A percentile compares a stretch with the other conserved stretches of the same genome.
phyloP scores from a whole-genome alignment of 2,797 vertebrate species.

The Capromys pilorides region DNA sequence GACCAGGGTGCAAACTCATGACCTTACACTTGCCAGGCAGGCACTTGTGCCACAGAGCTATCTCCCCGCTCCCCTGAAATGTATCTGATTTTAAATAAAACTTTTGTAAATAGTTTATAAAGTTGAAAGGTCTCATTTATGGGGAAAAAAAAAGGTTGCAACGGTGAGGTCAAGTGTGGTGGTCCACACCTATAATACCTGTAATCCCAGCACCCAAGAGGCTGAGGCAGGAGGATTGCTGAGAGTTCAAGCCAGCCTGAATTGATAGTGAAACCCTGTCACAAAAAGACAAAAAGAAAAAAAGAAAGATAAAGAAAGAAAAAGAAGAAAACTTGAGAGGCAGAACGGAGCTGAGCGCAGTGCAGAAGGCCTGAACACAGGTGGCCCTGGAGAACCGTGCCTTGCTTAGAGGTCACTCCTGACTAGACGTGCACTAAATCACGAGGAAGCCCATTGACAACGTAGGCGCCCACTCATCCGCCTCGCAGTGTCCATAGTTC shows the following conservation, averaged over 20 bases:
- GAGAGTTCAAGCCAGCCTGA: too few relatives aligned
- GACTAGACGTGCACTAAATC: background rate
- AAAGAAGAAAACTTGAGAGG: too few relatives aligned
- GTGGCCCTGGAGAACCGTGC: background rate
- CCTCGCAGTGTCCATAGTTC: slow-evolving; percentile 6
- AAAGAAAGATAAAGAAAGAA: too few relatives aligned
- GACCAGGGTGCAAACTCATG: too few relatives aligned
- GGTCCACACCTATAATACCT: background rate
- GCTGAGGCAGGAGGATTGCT: too few relatives aligned
- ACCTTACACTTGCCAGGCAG: too few relatives aligned
- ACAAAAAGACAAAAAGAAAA: too few relatives aligned
- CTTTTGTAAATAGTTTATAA: slow-evolving; percentile 1
- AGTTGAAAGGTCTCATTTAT: background rate
- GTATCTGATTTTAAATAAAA: slow-evolving; percentile 20
- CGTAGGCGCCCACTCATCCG: background rate
- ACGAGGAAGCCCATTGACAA: background rate
- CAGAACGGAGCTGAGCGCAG: background rate
- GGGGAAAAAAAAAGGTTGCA: too few relatives aligned
- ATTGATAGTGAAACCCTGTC: too few relatives aligned
- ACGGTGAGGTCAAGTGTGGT: background rate
- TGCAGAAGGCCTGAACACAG: background rate
- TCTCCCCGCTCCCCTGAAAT: too few relatives aligned
- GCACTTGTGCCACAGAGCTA: too few relatives aligned
- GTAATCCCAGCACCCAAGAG: too few relatives aligned
- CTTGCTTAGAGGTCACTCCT: background rate